Conservation (phyloP, 2,113 vertebrate species). For the Typhlomys cinereus region DNA sequence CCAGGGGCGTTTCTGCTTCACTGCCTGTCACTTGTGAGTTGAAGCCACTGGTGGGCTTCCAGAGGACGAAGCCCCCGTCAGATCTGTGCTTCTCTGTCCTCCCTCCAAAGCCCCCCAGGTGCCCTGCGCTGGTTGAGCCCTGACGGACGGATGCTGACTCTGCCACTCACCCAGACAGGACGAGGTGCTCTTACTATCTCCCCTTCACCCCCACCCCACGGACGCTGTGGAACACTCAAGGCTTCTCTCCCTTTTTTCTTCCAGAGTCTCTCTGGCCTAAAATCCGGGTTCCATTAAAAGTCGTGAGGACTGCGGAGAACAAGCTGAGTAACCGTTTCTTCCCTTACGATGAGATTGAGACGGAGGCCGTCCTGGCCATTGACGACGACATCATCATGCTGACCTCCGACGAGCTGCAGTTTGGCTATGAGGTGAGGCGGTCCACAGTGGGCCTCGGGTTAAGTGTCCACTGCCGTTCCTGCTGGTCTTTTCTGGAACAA, state of each 20-base stretch:
- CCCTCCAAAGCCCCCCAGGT: fast-evolving
- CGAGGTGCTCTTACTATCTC: not conserved
- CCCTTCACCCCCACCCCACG: too few relatives aligned
- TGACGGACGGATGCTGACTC: not conserved
- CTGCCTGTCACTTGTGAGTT: not conserved
- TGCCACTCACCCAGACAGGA: not conserved
- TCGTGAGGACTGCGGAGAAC: slow-evolving; percentile 96
- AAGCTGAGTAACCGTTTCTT: slow-evolving; percentile 99
- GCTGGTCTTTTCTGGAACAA: not conserved
- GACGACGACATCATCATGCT: slow-evolving; percentile 99
- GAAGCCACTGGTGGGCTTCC: not conserved
- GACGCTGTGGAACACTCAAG: not conserved
- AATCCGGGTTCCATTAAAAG: slow-evolving; percentile 95
- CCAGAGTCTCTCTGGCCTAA: slow-evolving; percentile 97
- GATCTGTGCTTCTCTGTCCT: too few relatives aligned
- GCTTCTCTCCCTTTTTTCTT: not conserved
- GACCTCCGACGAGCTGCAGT: slow-evolving; percentile 97
- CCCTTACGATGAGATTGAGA: slow-evolving; percentile 98
- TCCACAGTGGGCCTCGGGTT: fast-evolving
- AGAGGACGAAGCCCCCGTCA: not conserved
- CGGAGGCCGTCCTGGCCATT: slow-evolving; percentile 96
- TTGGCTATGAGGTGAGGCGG: slow-evolving; percentile 95
- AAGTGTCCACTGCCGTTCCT: not conserved
- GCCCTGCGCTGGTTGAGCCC: not conserved
- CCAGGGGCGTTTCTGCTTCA: not conserved